A percentile compares a stretch with the other conserved stretches of the same genome.
Conservation (phyloP, 64 coral and sea anemone species). For the Dendrophyllia cribrosa region DNA sequence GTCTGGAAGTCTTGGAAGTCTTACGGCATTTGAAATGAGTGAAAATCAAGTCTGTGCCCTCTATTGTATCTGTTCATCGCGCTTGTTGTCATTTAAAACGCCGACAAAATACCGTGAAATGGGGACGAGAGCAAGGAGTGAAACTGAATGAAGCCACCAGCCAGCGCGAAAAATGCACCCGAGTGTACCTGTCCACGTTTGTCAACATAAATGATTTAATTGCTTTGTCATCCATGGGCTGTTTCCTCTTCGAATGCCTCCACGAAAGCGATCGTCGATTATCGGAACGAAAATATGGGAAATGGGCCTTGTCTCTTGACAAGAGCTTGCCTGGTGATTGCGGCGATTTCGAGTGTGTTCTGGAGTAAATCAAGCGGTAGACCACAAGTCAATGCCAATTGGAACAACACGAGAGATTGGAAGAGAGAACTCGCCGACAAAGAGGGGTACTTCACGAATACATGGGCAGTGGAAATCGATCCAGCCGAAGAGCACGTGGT, state of each 20-base stretch:
- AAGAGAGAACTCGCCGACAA: slow-evolving; percentile 86
- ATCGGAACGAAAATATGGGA: slow-evolving; percentile 83
- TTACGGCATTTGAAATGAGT: background rate
- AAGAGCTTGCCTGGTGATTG: slow-evolving; percentile 48
- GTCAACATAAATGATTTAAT: slow-evolving; percentile 91
- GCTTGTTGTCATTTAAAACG: background rate
- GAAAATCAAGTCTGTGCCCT: background rate
- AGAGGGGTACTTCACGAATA: slow-evolving; percentile 98
- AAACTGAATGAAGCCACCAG: slow-evolving; percentile 28
- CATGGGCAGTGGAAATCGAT: slow-evolving; percentile 97
- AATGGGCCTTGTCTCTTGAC: slow-evolving; percentile 60
- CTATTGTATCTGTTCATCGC: background rate
- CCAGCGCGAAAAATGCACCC: slow-evolving; percentile 24
- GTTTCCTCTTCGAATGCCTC: slow-evolving; percentile 67
- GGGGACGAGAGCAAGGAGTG: background rate
- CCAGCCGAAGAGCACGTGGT: slow-evolving; percentile 79
- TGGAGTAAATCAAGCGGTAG: background rate
- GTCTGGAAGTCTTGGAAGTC: background rate
- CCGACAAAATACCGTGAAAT: slow-evolving; percentile 12
- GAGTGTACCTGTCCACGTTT: slow-evolving; percentile 68
- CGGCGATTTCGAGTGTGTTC: slow-evolving; percentile 6
- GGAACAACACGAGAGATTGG: slow-evolving; percentile 84
- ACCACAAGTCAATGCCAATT: slow-evolving; percentile 29
- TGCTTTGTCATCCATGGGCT: slow-evolving; percentile 82
- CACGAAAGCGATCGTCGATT: slow-evolving; percentile 62